A percentile compares a stretch with the other conserved stretches of the same genome.
These are phyloP conservation scores for Varecia variegata DNA, from an alignment of 2,797 vertebrate genomes.

Conservation along the genomic window DNA sequence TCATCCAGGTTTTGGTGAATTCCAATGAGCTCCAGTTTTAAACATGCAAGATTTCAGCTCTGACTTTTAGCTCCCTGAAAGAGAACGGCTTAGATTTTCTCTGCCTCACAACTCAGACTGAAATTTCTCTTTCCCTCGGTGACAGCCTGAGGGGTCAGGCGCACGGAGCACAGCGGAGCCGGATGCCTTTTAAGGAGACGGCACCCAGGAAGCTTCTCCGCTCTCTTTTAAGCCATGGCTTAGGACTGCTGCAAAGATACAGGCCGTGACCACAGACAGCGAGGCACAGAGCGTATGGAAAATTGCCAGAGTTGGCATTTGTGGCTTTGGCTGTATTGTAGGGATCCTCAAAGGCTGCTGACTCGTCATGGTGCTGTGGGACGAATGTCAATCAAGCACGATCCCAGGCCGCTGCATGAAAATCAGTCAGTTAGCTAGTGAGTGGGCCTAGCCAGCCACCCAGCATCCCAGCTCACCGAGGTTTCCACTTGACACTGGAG, in stretches of 20 bases:
- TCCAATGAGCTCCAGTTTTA: conserved; percentile 45
- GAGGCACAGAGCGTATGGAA: not conserved
- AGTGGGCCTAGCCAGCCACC: not conserved
- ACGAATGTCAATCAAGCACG: not conserved
- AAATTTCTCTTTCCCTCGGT: not conserved
- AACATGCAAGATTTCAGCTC: not conserved
- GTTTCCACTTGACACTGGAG: not conserved
- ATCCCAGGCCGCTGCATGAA: not conserved
- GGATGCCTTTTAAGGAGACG: not conserved
- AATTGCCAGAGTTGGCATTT: not conserved
- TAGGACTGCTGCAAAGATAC: not conserved
- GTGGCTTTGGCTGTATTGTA: not conserved
- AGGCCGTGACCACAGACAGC: not conserved
- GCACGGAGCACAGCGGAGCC: not conserved
- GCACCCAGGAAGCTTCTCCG: not conserved
- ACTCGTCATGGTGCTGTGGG: not conserved
- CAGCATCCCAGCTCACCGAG: not conserved
- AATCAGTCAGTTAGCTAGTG: not conserved
- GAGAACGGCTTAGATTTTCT: not conserved
- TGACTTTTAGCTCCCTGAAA: not conserved
- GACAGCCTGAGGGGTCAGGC: not conserved
- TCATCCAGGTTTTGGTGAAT: conserved; percentile 57
- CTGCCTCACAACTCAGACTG: not conserved
- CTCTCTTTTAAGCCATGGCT: not conserved
- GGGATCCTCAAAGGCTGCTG: not conserved